Base-by-base conservation (phyloP, 2,113 vertebrate genomes). In the Microtus oregoni region DNA sequence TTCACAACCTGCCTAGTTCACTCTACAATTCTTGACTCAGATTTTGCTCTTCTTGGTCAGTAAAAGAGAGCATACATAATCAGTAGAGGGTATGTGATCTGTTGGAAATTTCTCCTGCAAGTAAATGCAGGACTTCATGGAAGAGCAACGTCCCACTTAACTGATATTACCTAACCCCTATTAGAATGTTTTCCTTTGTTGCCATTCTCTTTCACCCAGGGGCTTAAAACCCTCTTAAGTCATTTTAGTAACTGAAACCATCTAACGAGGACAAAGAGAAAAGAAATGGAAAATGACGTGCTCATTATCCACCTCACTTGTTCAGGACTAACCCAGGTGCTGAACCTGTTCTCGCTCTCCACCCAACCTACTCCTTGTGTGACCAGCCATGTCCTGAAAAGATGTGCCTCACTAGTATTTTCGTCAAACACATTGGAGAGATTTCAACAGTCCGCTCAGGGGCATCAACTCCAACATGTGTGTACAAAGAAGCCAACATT, bases 401-500 rank as follows among this genome's bases (percentile, higher is more conserved):
- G 58, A 95, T 89, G 61, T 26, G 28, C 78, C 17, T 91, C 77
- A 41, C 32, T n/a, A 63, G 38, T 15, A 3, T 92, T 89, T 44
- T 58, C 94, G 77, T 82, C 38, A 55, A 14, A 90, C 32, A 55
- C 14, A 9, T 58, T 92, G 58, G 55, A 72, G 52, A 83, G 65
- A 47, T 26, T 96, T 82, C 89, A 86, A 92, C 87, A 91, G 1
- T 55, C 63, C 52, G 55, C 30, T 95, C 61, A 83, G 41, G 68
- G 86, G 78, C 86, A 90, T 89, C 58, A 35, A 58, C 93, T 96
- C 58, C 28, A 58, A 78, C 61, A 20, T 70, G 90, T 94, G 83
- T 52, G 73, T 76, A 58, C 91, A 96, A 87, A 91, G 50, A 91
- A 85, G 28, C 38, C 38, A 68, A 92, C 0, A 1, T 52, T 90